Evolutionary conservation across 2,888 invertebrate species (phyloP).

Genomic region (Cosmia pyralina): DNA sequence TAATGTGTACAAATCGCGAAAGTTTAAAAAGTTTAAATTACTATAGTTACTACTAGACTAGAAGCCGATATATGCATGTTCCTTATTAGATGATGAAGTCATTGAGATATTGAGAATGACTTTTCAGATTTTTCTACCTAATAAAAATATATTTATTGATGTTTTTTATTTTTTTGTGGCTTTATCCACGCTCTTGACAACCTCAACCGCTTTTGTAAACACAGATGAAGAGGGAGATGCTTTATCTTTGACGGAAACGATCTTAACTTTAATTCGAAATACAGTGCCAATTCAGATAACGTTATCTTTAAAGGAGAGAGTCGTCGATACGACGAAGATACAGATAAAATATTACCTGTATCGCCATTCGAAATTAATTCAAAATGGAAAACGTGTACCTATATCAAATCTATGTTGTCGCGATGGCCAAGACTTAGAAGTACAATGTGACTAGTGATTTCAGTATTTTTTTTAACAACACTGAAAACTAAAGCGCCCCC

Average conservation of each 20-base stretch:
- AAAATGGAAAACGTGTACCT: neutral
- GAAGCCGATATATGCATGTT: too few species aligned
- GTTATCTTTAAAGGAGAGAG: slow-evolving; percentile 34
- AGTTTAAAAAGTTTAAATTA: too few species aligned
- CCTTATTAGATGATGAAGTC: too few species aligned
- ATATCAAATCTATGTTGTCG: neutral
- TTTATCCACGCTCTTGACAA: neutral
- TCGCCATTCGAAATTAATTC: neutral
- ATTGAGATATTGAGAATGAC: too few species aligned
- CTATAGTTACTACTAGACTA: too few species aligned
- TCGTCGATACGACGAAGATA: slow-evolving; percentile 36
- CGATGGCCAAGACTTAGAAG: too few species aligned
- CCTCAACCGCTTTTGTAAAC: too few species aligned
- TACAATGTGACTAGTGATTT: neutral
- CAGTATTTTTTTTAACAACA: neutral
- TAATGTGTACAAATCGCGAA: too few species aligned
- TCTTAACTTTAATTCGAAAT: slow-evolving; percentile 28
- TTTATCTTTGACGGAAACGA: slow-evolving; percentile 34
- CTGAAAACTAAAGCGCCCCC: neutral
- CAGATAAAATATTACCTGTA: neutral
- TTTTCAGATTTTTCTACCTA: too few species aligned
- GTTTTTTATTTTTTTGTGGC: neutral
- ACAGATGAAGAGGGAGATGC: neutral
- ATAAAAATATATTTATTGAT: too few species aligned
- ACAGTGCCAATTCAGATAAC: slow-evolving; percentile 44